Base-by-base conservation (phyloP, 2,113 vertebrate genomes). In the Potamarius usumacintae region DNA sequence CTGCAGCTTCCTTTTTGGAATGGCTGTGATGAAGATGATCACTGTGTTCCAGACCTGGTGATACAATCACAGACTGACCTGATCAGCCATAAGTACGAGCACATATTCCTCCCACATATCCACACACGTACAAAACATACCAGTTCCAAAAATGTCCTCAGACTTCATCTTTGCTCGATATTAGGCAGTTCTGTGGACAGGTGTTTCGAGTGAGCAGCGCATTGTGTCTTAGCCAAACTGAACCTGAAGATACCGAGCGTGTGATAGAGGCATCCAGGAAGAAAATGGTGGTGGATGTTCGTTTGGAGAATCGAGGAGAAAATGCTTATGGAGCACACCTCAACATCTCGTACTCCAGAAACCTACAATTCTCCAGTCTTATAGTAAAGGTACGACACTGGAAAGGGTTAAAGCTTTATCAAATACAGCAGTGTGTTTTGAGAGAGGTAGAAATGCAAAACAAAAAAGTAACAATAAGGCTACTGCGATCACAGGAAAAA, bases 1-100 rank as follows among this genome's bases (percentile, higher is more conserved):
- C 67, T 72, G 7, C 87, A 99, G 98, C 96, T 99, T 57, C 97
- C 97, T 18, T 99, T 99, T 93, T 99, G 98, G 98, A 99, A 99
- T 0, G 98, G 98, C n/a, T 99, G 98, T 93, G 97, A 96, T 0
- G 97, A 99, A 87, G 98, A 99, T 0, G 98, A 99, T 85, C 97
- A 96, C 90, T 99, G 98, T 20, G 96, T 97, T 67, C 97, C 98
- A 0, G 96, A 99, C 80, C 95, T 99, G 57, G 94, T 96, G 48
- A 94, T 99, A 90, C 97, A 98, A 0, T 96, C 96, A 87, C 94
- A 87, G 27, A 97, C 95, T 0, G 97, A 99, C 89, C 93, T 99
- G 79, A 95, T 97, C 88, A 97, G 95, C 48, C 96, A 92, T 91
- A 95, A 92, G 98, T 99, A 94, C 93, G 96, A 83, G 20, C 14